These are phyloP conservation scores for Drosophila lacertosa DNA, from an alignment of 1,140 invertebrate genomes.

Conservation along the genomic window DNA sequence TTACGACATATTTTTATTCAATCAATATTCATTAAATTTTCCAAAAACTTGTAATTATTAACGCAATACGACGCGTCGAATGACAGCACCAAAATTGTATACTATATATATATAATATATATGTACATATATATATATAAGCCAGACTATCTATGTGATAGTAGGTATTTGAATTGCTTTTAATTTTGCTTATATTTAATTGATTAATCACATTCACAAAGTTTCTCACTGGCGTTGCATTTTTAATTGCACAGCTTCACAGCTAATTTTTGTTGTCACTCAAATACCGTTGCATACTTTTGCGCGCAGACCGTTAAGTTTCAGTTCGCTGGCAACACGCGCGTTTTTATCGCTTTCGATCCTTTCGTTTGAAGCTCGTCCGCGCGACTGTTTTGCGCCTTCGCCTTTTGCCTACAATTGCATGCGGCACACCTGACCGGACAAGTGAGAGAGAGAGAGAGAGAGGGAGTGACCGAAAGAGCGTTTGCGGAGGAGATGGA, in stretches of 20 bases:
- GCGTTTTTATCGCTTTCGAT: constrained; percentile 41
- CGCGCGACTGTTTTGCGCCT: constrained; percentile 50
- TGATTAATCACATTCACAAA: background rate
- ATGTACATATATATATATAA: background rate
- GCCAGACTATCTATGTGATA: background rate
- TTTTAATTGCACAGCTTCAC: background rate
- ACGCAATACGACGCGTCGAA: constrained; percentile 22
- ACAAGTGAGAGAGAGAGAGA: background rate
- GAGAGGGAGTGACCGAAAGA: constrained; percentile 5
- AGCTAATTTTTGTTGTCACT: background rate
- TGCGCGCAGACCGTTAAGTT: constrained; percentile 45
- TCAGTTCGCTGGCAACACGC: constrained; percentile 12
- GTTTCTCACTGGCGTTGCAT: background rate
- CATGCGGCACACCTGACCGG: constrained; percentile 30
- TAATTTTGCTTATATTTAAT: background rate
- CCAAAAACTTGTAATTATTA: constrained; percentile 68
- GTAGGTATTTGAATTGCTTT: background rate
- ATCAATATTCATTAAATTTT: constrained; percentile 83
- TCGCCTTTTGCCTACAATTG: constrained; percentile 4
- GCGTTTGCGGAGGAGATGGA: constrained; percentile 2
- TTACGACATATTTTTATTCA: constrained; percentile 65
- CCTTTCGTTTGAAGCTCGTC: constrained; percentile 65
- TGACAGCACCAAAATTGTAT: constrained; percentile 3
- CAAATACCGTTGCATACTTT: constrained; percentile 54
- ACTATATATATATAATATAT: constrained; percentile 2